phyloP scores from a whole-genome alignment of 2,888 invertebrate species.

The Pocota personata region DNA sequence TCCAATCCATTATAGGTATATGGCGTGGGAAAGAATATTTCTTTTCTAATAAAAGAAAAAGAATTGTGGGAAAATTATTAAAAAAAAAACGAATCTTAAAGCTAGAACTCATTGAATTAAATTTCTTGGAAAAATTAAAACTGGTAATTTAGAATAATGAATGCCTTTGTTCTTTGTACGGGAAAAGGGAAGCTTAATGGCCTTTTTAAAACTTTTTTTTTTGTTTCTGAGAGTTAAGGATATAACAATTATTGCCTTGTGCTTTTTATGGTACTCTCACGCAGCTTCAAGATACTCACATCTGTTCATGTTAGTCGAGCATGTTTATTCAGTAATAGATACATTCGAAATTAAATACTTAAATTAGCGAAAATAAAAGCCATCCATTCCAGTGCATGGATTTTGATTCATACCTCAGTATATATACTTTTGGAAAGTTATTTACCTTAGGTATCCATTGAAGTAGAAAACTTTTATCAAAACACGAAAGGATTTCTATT shows the following conservation, averaged over 20 bases:
- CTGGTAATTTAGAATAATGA: not conserved
- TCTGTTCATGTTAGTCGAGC: too few relatives aligned
- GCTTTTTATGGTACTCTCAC: too few relatives aligned
- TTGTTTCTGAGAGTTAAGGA: not conserved
- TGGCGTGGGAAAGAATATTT: not conserved
- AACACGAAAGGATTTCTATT: conserved; percentile 1
- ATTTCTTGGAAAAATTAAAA: not conserved
- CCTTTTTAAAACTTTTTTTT: not conserved
- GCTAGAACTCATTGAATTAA: not conserved
- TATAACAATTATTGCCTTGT: not conserved
- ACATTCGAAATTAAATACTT: too few relatives aligned
- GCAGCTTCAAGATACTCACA: too few relatives aligned
- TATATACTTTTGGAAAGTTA: not conserved
- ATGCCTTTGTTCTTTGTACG: not conserved
- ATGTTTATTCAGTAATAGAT: too few relatives aligned
- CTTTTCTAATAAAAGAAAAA: not conserved
- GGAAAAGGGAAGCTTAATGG: not conserved
- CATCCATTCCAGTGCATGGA: not conserved
- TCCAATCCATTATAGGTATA: not conserved
- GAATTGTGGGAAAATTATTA: not conserved
- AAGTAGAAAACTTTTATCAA: conserved; percentile 18
- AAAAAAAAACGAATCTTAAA: not conserved
- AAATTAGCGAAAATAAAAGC: too few relatives aligned
- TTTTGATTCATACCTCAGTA: not conserved
- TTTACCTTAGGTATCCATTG: not conserved